Evolutionary conservation across 2,797 vertebrate species (phyloP), one percentile per base, ranked within the genome.

Genomic region (Psittacula derbiana): DNA sequence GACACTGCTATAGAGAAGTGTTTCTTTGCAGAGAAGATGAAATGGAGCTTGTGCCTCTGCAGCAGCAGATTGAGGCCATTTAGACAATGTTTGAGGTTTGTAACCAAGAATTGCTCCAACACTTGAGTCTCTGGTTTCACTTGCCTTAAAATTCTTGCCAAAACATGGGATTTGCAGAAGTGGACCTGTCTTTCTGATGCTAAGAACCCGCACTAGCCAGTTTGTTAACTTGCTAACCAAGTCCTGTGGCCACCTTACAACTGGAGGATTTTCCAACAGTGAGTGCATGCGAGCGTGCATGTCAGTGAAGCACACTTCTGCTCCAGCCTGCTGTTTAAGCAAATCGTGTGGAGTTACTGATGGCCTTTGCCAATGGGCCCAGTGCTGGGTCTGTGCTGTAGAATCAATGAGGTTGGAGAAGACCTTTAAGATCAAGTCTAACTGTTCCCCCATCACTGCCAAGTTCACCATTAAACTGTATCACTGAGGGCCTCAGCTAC

Each of bases 221-320:
- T 16, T 2, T 0, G 2, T 47, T 31, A 41, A 71, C 23, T 57
- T 44, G 43, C 38, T 40, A 40, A 0, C 47, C 24, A 4, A 1
- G 30, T 49, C 33, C 12, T 31, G 33, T 49, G 71, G 72, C 71
- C 41, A 10, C 38, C 60, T 8, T 6, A 6, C 11, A 28, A 5
- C 41, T 8, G 61, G 46, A 28, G 46, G 64, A 33, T 40, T 88
- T 47, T 69, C 50, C 62, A 13, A 1, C 4, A 31, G 19, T 3
- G 44, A 43, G 24, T 11, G 24, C 49, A 21, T 13, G 12, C 6
- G 21, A 38, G 40, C 5, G 8, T 10, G 28, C 40, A 17, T 25
- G 57, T 36, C 57, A 36, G 23, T 36, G 57, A 58, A 58, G 33
- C 49, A n/a, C 6, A 0, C 69, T 71, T 46, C 65, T 61, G 33